These are phyloP conservation scores for Orussus abietinus DNA, from an alignment of 1,140 invertebrate species.

Conservation along the genomic window DNA sequence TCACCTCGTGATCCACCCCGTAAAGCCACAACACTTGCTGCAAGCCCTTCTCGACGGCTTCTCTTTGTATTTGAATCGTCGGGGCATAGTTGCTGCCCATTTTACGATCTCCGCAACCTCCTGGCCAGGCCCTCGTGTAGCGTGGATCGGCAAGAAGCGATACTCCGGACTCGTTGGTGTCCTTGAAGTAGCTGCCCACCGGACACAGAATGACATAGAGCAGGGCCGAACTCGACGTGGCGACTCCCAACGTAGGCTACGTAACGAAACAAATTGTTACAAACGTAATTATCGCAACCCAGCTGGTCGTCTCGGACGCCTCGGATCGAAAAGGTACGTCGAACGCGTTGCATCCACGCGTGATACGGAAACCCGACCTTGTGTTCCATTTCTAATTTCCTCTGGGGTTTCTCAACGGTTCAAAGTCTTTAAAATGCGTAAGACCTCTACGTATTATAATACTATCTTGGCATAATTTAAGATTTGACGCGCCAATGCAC, in stretches of 20 bases:
- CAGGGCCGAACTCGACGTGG: constrained; percentile 75
- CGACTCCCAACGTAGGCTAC: constrained; percentile 88
- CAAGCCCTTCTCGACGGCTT: constrained; percentile 74
- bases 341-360: no score
- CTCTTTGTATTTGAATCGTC: constrained; percentile 76
- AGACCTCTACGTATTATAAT: no score
- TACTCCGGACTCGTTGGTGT: constrained; percentile 42
- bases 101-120: constrained; percentile 91
- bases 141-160: constrained; percentile 76
- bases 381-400: no score
- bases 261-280: no score
- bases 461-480: no score
- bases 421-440: no score
- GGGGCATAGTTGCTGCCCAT: constrained; percentile 93
- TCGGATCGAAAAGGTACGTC: no score
- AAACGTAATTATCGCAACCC: no score
- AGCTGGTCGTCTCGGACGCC: no score
- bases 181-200: constrained; percentile 87
- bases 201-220: constrained; percentile 90
- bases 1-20: constrained; percentile 89
- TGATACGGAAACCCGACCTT: no score
- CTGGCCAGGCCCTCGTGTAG: constrained; percentile 89
- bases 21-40: constrained; percentile 98
- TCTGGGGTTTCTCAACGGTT: no score
- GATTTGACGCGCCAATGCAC: no score